These are phyloP conservation scores for Zapus hudsonius DNA, from an alignment of 2,113 vertebrate species.

Conservation along the genomic window DNA sequence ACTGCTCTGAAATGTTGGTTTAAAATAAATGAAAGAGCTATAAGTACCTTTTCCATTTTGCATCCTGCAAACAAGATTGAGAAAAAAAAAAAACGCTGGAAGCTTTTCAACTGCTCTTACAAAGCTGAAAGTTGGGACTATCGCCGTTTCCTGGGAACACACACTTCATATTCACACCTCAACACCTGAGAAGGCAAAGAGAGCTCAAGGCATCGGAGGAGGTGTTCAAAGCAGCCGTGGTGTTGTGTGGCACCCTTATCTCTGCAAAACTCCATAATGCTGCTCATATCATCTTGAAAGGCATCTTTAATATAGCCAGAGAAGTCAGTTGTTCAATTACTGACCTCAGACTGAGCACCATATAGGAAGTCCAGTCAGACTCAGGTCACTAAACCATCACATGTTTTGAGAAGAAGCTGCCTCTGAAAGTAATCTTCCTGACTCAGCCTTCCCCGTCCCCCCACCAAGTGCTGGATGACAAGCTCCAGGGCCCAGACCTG, in stretches of 20 bases:
- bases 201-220: neutral
- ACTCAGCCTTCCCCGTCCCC: neutral
- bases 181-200: neutral
- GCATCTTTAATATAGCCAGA: neutral
- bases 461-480: no score
- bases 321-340: neutral
- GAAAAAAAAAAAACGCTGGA: constrained; percentile 7
- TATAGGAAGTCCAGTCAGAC: neutral
- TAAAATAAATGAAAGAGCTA: neutral
- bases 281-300: neutral
- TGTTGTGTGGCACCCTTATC: neutral
- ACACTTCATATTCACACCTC: neutral
- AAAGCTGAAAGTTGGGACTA: neutral
- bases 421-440: neutral
- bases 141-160: neutral
- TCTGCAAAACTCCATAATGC: neutral
- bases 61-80: neutral
- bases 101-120: neutral
- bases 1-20: neutral
- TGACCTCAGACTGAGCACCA: neutral
- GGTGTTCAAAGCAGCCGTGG: neutral
- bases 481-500: no score
- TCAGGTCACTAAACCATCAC: neutral
- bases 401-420: neutral
- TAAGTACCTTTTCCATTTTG: constrained; percentile 19